These are phyloP conservation scores for Plectrocnemia conspersa DNA, from an alignment of 1,140 invertebrate species.

Conservation along the genomic window DNA sequence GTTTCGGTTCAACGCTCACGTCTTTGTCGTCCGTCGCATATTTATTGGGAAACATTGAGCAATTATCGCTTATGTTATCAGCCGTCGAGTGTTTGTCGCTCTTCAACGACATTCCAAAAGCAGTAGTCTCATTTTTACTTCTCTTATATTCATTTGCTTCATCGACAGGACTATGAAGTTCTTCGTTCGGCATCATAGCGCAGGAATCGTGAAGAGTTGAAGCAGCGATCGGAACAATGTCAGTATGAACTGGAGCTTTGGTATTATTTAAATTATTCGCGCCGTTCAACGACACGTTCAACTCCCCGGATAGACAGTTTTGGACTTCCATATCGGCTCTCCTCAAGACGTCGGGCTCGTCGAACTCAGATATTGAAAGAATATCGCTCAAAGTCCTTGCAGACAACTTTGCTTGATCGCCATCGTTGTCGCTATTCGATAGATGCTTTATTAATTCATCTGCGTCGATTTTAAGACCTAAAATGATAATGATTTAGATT, in stretches of 20 bases:
- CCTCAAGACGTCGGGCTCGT: constrained; percentile 56
- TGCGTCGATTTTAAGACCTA: constrained; percentile 55
- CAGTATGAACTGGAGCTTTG: constrained; percentile 13
- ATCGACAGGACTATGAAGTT: constrained; percentile 8
- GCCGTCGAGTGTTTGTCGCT: constrained; percentile 39
- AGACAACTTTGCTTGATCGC: constrained; percentile 47
- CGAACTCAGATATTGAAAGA: constrained; percentile 64
- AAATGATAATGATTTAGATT: constrained; percentile 7
- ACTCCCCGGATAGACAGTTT: constrained; percentile 31
- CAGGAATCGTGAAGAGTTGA: constrained; percentile 13
- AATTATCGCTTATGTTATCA: constrained; percentile 43
- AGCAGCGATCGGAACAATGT: constrained; percentile 13
- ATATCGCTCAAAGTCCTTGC: constrained; percentile 65
- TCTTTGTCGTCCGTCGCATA: constrained; percentile 43
- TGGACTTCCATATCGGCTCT: constrained; percentile 44
- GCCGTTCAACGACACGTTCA: constrained; percentile 21
- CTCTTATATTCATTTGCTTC: constrained; percentile 40
- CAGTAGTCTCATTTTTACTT: constrained; percentile 49
- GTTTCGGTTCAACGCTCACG: constrained; percentile 46
- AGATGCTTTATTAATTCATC: constrained; percentile 46
- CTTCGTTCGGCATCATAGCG: no score
- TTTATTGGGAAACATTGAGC: constrained; percentile 49
- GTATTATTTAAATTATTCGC: constrained; percentile 28
- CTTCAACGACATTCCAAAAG: constrained; percentile 41
- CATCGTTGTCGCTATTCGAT: constrained; percentile 38